Evolutionary conservation across 2,888 invertebrate genomes (phyloP).

Genomic region (Entomobrya multifasciata): DNA sequence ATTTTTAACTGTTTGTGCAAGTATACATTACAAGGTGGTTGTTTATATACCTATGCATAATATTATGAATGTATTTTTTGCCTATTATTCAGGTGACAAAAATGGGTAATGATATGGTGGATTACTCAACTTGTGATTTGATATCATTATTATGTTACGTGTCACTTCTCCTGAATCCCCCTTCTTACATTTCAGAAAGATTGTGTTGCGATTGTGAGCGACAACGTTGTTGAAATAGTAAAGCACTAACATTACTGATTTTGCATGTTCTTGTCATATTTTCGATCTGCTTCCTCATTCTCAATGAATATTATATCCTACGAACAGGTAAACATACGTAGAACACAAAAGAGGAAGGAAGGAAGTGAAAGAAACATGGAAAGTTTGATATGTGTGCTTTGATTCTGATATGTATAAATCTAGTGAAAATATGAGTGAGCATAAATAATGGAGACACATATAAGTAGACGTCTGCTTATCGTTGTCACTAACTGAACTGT

Average conservation of each 20-base stretch:
- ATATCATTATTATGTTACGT: too few relatives aligned
- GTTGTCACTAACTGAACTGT: too few relatives aligned
- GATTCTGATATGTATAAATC: not conserved
- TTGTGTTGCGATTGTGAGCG: too few relatives aligned
- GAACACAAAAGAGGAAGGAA: slow-evolving; percentile 7
- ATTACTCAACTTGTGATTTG: not conserved
- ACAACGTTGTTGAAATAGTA: not conserved
- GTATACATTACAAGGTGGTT: not conserved
- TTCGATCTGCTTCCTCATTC: too few relatives aligned
- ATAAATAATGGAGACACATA: not conserved
- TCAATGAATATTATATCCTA: too few relatives aligned
- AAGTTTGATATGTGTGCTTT: not conserved
- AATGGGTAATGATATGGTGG: slow-evolving; percentile 3
- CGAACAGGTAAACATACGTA: too few relatives aligned
- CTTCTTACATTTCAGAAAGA: too few relatives aligned
- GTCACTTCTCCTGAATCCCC: too few relatives aligned
- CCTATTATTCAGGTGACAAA: not conserved
- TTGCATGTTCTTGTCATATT: slow-evolving; percentile 1
- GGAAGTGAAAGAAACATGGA: slow-evolving; percentile 36
- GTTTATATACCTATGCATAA: not conserved
- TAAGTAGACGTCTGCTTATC: too few relatives aligned
- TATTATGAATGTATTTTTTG: too few relatives aligned
- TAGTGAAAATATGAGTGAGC: not conserved
- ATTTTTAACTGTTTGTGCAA: too few relatives aligned
- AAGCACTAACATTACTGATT: too few relatives aligned